These are phyloP conservation scores for Lysandra bellargus DNA, from an alignment of 2,888 invertebrate genomes.

Conservation along the genomic window DNA sequence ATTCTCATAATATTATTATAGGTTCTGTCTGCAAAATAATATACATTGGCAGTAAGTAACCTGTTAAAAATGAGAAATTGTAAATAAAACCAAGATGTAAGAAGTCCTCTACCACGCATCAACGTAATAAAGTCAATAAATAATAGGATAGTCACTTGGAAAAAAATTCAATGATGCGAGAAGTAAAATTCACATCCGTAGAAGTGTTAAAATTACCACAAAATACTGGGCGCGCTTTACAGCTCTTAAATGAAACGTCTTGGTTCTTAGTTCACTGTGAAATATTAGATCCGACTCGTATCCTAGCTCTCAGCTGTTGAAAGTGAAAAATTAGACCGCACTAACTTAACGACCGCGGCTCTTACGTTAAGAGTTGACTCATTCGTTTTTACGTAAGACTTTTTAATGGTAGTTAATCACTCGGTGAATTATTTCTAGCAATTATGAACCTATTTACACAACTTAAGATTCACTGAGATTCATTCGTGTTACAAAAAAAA, in stretches of 20 bases:
- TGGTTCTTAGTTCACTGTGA: not conserved
- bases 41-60: too few species aligned
- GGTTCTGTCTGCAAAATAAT: too few species aligned
- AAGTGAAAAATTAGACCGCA: not conserved
- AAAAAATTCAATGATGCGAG: not conserved
- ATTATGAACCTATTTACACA: too few species aligned
- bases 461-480: too few species aligned
- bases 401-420: not conserved
- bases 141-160: too few species aligned
- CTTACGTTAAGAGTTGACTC: not conserved
- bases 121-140: too few species aligned
- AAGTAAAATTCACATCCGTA: not conserved
- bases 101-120: too few species aligned
- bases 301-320: not conserved
- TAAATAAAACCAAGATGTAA: not conserved
- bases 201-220: not conserved
- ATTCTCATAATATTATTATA: too few species aligned
- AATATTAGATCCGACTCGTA: not conserved
- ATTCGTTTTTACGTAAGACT: not conserved
- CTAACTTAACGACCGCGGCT: not conserved
- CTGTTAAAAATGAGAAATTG: too few species aligned
- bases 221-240: not conserved
- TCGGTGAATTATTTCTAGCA: too few species aligned
- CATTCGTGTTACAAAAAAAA: too few species aligned
- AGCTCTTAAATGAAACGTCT: slow-evolving; percentile 1